These are phyloP conservation scores for Tipula confusa DNA, from an alignment of 2,888 invertebrate genomes.

Conservation along the genomic window DNA sequence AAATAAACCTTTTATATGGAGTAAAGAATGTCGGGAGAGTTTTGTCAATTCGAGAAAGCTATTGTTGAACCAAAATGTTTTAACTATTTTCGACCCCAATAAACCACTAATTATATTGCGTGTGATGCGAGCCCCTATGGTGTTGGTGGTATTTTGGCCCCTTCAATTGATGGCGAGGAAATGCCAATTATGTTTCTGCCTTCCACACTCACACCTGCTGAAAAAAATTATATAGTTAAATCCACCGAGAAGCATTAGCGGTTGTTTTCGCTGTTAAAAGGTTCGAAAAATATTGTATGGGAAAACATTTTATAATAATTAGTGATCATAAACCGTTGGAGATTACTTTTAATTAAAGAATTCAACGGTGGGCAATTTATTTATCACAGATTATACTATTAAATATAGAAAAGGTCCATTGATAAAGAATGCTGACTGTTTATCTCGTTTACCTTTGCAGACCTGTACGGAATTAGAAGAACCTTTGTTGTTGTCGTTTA, in stretches of 20 bases:
- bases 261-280: slow-evolving; percentile 34
- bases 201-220: background rate
- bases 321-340: background rate
- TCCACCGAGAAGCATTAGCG: slow-evolving; percentile 39
- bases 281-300: too few relatives aligned
- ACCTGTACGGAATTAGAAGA: too few relatives aligned
- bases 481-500: too few relatives aligned
- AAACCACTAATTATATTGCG: too few relatives aligned
- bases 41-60: background rate
- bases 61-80: background rate
- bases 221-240: slow-evolving; percentile 37
- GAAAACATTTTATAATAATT: background rate
- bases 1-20: slow-evolving; percentile 33
- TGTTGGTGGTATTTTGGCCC: slow-evolving; percentile 30
- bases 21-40: background rate
- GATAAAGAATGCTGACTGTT: too few relatives aligned
- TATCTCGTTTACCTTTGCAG: too few relatives aligned
- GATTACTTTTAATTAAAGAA: background rate
- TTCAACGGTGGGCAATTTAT: background rate
- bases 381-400: too few relatives aligned
- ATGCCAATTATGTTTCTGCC: background rate
- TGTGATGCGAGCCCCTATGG: background rate
- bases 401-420: too few relatives aligned
- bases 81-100: too few relatives aligned
- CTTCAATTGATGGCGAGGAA: too few relatives aligned